A percentile compares a stretch with the other conserved stretches of the same genome.
Evolutionary conservation across 2,113 vertebrate species (phyloP).

Genomic region (Argyrosomus japonicus): DNA sequence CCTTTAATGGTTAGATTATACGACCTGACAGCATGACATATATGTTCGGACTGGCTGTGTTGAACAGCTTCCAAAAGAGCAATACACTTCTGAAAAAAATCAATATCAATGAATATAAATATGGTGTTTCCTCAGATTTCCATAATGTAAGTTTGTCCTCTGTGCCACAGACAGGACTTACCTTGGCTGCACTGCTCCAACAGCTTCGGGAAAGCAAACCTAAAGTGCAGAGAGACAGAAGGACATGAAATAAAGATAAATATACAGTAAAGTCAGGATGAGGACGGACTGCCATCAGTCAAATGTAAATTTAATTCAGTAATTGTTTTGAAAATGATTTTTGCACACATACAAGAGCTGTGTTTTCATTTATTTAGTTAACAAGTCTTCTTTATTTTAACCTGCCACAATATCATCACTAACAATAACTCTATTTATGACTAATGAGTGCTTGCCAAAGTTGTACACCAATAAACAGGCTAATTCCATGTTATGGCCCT

Average conservation of each 20-base stretch:
- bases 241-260: background rate
- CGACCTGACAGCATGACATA: background rate
- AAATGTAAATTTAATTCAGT: background rate
- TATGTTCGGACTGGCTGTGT: background rate
- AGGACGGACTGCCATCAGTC: background rate
- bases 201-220: conserved; percentile 94
- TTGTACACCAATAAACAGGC: conserved; percentile 40
- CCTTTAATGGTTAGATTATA: background rate
- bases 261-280: background rate
- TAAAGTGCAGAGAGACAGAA: conserved; percentile 64
- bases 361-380: conserved; percentile 11
- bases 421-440: conserved; percentile 33
- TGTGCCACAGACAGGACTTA: conserved; percentile 65
- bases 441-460: conserved; percentile 8
- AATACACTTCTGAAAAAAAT: background rate
- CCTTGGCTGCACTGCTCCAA: conserved; percentile 97
- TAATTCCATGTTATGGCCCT: conserved; percentile 43
- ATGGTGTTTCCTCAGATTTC: background rate
- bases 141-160: background rate
- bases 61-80: background rate
- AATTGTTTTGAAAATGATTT: background rate
- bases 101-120: conserved; percentile 5
- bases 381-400: conserved; percentile 19
- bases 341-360: background rate
- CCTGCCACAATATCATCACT: conserved; percentile 18